A percentile compares a stretch with the other conserved stretches of the same genome.
Evolutionary conservation across 2,797 vertebrate genomes (phyloP).

Genomic region (Parotocinclus haroldoi): DNA sequence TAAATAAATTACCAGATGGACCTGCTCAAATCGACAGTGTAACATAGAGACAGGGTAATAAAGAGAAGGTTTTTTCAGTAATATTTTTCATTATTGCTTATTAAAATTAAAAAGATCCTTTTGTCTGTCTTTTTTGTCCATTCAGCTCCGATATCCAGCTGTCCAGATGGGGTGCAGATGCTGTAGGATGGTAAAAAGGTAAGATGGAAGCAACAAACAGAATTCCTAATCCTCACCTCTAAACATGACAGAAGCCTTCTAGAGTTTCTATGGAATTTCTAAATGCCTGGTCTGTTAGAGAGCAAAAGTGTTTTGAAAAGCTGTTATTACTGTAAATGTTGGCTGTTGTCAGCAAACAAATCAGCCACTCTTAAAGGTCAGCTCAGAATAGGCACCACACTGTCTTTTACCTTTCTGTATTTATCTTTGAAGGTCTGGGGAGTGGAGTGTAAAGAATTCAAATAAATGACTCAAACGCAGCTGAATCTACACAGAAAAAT

Average conservation of each 20-base stretch:
- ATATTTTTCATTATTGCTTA: too few relatives aligned
- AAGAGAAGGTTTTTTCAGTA: too few relatives aligned
- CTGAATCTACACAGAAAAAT: too few relatives aligned
- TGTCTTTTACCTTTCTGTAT: neutral
- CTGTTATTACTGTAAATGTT: constrained; percentile 36
- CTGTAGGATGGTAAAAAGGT: constrained; percentile 97
- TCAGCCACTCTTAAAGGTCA: constrained; percentile 4
- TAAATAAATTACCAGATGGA: too few relatives aligned
- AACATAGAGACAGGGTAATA: too few relatives aligned
- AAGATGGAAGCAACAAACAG: constrained; percentile 48
- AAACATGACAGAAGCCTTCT: neutral
- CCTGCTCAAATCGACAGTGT: too few relatives aligned
- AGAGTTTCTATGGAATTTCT: constrained; percentile 3
- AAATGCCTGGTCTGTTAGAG: constrained; percentile 28
- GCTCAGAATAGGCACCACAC: constrained; percentile 3
- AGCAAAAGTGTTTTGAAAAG: neutral
- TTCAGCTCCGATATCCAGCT: constrained; percentile 63
- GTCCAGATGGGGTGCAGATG: constrained; percentile 98
- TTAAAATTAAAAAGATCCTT: neutral
- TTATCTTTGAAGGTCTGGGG: neutral
- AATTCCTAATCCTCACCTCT: neutral
- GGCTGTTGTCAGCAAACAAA: constrained; percentile 13
- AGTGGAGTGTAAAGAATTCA: neutral
- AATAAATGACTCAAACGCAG: too few relatives aligned
- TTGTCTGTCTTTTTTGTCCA: constrained; percentile 41